Evolutionary conservation across 2,113 vertebrate genomes (phyloP).

Genomic region (Kryptolebias marmoratus): DNA sequence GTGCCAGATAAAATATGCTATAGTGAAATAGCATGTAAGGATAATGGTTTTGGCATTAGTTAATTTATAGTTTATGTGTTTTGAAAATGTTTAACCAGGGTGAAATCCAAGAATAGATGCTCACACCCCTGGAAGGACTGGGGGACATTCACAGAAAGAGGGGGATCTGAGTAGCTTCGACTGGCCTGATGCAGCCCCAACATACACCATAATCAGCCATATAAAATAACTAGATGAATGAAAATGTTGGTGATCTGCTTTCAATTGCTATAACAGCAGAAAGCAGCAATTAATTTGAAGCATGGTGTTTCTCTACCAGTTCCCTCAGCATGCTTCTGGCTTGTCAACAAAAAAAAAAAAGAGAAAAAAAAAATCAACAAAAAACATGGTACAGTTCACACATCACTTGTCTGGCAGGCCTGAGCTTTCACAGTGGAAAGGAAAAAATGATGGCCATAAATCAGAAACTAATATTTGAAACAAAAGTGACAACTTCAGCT

Average conservation of each 20-base stretch:
- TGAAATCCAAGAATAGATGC: too few species aligned
- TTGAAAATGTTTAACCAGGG: too few species aligned
- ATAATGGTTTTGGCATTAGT: too few species aligned
- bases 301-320: neutral
- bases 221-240: neutral
- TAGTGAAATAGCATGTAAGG: too few species aligned
- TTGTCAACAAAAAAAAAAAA: conserved; percentile 20
- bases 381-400: conserved; percentile 33
- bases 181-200: neutral
- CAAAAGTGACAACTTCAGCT: conserved; percentile 45
- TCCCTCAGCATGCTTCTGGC: neutral
- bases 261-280: neutral
- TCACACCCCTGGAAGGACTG: neutral
- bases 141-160: neutral
- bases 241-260: neutral
- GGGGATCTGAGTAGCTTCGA: too few species aligned
- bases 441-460: conserved; percentile 38
- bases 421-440: conserved; percentile 24
- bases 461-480: conserved; percentile 57
- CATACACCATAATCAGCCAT: neutral
- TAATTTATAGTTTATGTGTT: too few species aligned
- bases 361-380: neutral
- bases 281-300: conserved; percentile 7
- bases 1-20: too few species aligned
- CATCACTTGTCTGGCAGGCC: conserved; percentile 48